phyloP scores from a whole-genome alignment of 2,113 vertebrate genomes.

The Ardeotis arabs region DNA sequence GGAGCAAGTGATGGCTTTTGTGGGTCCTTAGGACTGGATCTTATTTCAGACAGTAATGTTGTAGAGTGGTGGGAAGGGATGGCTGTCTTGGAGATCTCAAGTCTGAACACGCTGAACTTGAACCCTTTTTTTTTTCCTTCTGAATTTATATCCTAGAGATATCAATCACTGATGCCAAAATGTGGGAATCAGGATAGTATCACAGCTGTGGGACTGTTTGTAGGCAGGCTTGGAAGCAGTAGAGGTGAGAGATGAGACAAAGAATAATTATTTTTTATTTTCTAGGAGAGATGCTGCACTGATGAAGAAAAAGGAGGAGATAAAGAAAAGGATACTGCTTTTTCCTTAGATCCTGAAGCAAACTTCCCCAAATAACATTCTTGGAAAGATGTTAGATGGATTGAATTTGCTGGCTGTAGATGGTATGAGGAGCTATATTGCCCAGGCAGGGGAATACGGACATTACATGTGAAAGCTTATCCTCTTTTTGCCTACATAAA shows the following conservation, averaged over 20 bases:
- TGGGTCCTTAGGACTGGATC: neutral
- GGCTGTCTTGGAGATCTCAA: neutral
- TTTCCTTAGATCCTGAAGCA: neutral
- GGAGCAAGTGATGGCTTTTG: neutral
- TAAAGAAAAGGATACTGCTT: neutral
- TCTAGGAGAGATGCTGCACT: neutral
- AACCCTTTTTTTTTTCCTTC: accelerated
- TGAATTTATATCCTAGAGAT: neutral
- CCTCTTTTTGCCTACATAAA: neutral
- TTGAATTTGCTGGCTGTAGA: neutral
- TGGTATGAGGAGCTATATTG: neutral
- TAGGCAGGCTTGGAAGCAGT: neutral
- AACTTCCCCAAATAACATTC: neutral
- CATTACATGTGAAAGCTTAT: neutral
- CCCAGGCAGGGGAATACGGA: neutral
- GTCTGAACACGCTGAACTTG: neutral
- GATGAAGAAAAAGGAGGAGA: neutral
- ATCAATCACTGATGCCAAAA: neutral
- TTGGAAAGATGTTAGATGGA: neutral
- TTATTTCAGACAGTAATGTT: neutral
- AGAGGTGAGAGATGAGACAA: neutral
- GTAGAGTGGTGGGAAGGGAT: neutral
- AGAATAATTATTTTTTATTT: neutral
- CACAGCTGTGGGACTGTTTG: neutral
- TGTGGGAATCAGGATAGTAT: neutral